Conservation (phyloP, 1,140 invertebrate species). For the Ctenoplectra terminalis region DNA sequence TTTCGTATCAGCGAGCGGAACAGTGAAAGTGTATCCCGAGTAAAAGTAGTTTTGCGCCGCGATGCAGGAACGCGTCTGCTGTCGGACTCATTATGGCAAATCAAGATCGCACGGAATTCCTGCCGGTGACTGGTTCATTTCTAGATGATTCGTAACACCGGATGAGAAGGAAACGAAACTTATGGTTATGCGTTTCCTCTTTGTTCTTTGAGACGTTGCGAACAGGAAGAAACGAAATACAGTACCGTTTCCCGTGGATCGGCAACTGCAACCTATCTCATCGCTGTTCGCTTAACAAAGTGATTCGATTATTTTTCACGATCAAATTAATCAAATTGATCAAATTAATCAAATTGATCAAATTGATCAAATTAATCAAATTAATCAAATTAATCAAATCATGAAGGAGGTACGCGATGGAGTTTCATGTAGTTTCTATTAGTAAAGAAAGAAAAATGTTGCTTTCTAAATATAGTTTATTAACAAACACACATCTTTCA, state of each 20-base stretch:
- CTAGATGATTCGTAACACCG: constrained; percentile 51
- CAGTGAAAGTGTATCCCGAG: constrained; percentile 78
- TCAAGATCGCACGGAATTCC: constrained; percentile 71
- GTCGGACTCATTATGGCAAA: constrained; percentile 73
- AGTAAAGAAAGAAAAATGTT: too few species aligned
- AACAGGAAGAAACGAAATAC: constrained; percentile 10
- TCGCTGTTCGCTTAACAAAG: not conserved
- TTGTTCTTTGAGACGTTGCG: constrained; percentile 4
- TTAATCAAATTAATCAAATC: too few species aligned
- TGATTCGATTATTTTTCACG: too few species aligned
- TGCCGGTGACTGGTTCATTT: constrained; percentile 42
- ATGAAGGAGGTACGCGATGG: too few species aligned
- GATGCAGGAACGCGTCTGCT: constrained; percentile 57
- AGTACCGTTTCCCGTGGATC: not conserved
- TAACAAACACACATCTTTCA: constrained; percentile 33
- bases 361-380: too few species aligned
- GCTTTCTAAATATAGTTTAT: constrained; percentile 42
- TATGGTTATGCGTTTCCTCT: constrained; percentile 48
- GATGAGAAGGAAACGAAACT: constrained; percentile 65
- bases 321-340: too few species aligned
- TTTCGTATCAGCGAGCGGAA: constrained; percentile 73
- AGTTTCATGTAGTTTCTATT: not conserved
- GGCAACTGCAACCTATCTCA: not conserved
- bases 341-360: too few species aligned
- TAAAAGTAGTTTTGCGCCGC: constrained; percentile 77